Conservation (phyloP, 2,113 vertebrate genomes). For the Rhadina sibilatrix region DNA sequence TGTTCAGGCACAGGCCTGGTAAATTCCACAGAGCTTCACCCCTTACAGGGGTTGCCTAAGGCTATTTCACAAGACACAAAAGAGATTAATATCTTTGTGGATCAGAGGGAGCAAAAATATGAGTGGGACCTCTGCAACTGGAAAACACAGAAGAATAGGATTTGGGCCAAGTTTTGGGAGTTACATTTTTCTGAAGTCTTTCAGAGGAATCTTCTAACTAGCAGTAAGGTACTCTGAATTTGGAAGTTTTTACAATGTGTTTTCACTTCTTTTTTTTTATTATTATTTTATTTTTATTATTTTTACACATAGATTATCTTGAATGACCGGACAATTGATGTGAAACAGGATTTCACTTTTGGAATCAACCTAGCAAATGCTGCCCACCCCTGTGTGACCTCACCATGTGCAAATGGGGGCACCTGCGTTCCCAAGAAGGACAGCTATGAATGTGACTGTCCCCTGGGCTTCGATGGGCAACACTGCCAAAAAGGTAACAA, state of each 20-base stretch:
- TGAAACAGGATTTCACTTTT: slow-evolving; percentile 77
- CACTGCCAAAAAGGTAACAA: slow-evolving; percentile 92
- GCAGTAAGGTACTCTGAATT: neutral
- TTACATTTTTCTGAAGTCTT: neutral
- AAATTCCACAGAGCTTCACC: neutral
- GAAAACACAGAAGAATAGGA: neutral
- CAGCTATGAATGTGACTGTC: slow-evolving; percentile 90
- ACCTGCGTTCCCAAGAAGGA: slow-evolving; percentile 87
- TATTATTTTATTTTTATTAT: no score
- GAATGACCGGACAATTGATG: slow-evolving; percentile 83
- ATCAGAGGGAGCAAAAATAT: neutral
- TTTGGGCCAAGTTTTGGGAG: neutral
- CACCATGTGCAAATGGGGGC: slow-evolving; percentile 88
- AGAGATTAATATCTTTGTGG: neutral
- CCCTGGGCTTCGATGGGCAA: slow-evolving; percentile 88
- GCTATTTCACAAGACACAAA: neutral
- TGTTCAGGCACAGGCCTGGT: neutral
- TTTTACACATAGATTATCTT: slow-evolving; percentile 77
- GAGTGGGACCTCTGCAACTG: neutral
- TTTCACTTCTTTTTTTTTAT: neutral
- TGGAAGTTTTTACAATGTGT: neutral
- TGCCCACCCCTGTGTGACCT: slow-evolving; percentile 83
- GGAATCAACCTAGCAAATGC: slow-evolving; percentile 89
- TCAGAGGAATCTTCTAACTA: neutral
- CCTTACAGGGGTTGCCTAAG: neutral